These are phyloP conservation scores for Acronicta alni DNA, from an alignment of 2,888 invertebrate species.

Conservation along the genomic window DNA sequence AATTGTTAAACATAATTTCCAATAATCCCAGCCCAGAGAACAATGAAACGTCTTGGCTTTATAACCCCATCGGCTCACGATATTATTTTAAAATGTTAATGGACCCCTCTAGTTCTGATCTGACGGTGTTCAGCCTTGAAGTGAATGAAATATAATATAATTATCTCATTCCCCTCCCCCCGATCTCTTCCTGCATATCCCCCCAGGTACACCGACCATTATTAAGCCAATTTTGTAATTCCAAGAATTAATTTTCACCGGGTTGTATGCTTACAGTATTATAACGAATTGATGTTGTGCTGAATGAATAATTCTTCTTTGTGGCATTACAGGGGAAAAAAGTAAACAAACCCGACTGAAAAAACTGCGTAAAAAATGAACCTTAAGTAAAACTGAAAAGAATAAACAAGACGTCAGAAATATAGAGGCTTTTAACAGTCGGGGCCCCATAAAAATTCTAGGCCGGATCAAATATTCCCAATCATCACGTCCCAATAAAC, in stretches of 20 bases:
- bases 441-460: too few relatives aligned
- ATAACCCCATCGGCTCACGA: constrained; percentile 43
- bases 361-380: too few relatives aligned
- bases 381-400: too few relatives aligned
- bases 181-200: constrained; percentile 39
- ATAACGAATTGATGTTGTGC: constrained; percentile 34
- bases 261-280: constrained; percentile 40
- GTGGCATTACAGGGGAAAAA: background rate
- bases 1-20: constrained; percentile 40
- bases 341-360: too few relatives aligned
- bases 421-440: too few relatives aligned
- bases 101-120: constrained; percentile 39
- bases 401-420: too few relatives aligned
- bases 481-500: too few relatives aligned
- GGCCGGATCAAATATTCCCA: too few relatives aligned
- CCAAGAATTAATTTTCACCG: constrained; percentile 51
- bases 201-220: constrained; percentile 48
- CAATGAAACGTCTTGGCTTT: constrained; percentile 31
- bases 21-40: constrained; percentile 24
- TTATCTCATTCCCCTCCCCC: constrained; percentile 52
- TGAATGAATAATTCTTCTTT: constrained; percentile 2
- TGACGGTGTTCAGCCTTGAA: constrained; percentile 46
- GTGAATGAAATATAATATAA: constrained; percentile 58
- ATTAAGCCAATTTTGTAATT: constrained; percentile 57
- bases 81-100: constrained; percentile 54